These are phyloP conservation scores for Liodrosophila aerea DNA, from an alignment of 2,888 invertebrate genomes.

Conservation along the genomic window DNA sequence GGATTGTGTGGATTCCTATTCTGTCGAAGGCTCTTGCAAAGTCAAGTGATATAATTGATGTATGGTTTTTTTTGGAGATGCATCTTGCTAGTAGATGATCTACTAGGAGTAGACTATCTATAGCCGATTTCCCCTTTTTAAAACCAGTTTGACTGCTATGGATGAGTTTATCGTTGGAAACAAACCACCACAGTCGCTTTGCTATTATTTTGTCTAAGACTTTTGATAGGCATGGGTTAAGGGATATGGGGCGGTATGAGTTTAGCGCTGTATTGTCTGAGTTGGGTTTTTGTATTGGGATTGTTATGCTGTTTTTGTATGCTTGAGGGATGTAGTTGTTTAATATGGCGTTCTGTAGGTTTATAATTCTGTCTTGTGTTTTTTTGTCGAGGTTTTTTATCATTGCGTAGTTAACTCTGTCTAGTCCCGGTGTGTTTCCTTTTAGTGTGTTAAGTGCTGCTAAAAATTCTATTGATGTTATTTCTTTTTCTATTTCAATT, in stretches of 20 bases:
- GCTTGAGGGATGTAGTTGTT: constrained; percentile 10
- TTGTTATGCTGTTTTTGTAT: constrained; percentile 28
- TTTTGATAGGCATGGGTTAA: constrained; percentile 39
- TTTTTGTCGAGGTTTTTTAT: constrained; percentile 2
- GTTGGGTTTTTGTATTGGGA: constrained; percentile 26
- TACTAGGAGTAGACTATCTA: constrained; percentile 9
- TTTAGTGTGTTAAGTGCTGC: background rate
- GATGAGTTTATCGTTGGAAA: constrained; percentile 3
- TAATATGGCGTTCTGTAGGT: background rate
- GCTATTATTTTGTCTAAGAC: constrained; percentile 17
- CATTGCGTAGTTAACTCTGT: background rate
- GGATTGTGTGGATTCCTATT: constrained; percentile 12
- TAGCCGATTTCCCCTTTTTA: too few species aligned
- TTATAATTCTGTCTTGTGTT: constrained; percentile 1
- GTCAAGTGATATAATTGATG: constrained; percentile 10
- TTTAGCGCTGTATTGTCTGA: constrained; percentile 24
- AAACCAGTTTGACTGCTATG: constrained; percentile 12
- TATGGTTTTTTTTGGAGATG: constrained; percentile 5
- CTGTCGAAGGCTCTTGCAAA: constrained; percentile 18
- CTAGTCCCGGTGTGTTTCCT: background rate
- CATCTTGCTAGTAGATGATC: constrained; percentile 17
- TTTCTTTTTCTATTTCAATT: too few species aligned
- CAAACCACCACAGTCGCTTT: constrained; percentile 1
- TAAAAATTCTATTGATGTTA: background rate
- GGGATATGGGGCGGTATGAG: constrained; percentile 44